These are phyloP conservation scores for Tapera naevia DNA, from an alignment of 2,797 vertebrate genomes.

Conservation along the genomic window DNA sequence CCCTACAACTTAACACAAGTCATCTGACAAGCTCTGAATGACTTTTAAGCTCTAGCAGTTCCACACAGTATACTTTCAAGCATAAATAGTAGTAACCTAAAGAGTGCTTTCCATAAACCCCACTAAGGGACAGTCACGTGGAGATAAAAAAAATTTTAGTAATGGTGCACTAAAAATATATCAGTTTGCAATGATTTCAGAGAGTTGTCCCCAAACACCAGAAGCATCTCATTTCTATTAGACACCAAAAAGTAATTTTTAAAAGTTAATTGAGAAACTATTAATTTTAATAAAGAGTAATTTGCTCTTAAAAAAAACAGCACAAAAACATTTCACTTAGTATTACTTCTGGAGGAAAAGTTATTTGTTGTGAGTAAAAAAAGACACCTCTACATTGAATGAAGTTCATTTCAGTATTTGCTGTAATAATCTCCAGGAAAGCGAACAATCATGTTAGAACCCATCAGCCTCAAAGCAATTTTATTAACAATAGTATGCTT, in stretches of 20 bases:
- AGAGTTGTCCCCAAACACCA: neutral
- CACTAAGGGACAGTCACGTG: neutral
- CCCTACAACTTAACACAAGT: neutral
- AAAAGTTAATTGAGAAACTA: neutral
- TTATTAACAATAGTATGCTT: neutral
- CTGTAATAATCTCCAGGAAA: neutral
- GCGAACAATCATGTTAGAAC: neutral
- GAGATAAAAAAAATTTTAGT: neutral
- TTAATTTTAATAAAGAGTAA: neutral
- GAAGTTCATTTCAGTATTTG: neutral
- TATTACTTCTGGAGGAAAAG: neutral
- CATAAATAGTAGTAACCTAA: neutral
- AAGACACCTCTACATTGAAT: neutral
- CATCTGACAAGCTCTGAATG: neutral
- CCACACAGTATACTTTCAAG: neutral
- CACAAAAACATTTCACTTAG: neutral
- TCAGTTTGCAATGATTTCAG: neutral
- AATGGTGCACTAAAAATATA: neutral
- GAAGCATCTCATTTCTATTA: neutral
- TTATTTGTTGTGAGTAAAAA: neutral
- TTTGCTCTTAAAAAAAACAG: neutral
- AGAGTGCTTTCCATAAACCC: neutral
- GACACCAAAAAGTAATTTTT: neutral
- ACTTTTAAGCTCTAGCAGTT: neutral
- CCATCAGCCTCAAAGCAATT: neutral